A percentile compares a stretch with the other conserved stretches of the same genome.
Conservation (phyloP, 1,140 invertebrate genomes). For the Holotrichia oblita region DNA sequence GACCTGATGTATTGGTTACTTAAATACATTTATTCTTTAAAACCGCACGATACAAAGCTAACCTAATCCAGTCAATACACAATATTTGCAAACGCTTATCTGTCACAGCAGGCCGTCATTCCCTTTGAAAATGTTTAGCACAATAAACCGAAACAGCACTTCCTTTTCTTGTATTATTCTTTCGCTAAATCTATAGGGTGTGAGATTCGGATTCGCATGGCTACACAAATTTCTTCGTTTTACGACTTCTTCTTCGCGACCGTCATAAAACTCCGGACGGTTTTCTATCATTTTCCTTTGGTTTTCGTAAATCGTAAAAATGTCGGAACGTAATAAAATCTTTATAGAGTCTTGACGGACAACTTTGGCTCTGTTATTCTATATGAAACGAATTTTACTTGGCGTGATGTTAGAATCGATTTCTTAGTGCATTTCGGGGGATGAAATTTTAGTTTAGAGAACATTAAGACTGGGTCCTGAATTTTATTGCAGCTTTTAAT, state of each 20-base stretch:
- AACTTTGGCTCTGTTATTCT: too few relatives aligned
- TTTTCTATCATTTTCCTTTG: not conserved
- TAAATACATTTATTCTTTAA: too few relatives aligned
- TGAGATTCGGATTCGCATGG: not conserved
- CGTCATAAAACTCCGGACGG: not conserved
- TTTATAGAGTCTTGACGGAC: not conserved
- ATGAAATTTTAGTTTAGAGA: conserved; percentile 4
- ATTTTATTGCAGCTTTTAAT: not conserved
- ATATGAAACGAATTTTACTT: not conserved
- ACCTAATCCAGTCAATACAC: conserved; percentile 12
- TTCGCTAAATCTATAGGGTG: not conserved
- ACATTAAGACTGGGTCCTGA: not conserved
- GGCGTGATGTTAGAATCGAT: not conserved
- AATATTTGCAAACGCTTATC: conserved; percentile 23
- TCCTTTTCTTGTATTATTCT: not conserved
- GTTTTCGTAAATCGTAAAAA: conserved; percentile 14
- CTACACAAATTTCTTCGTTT: not conserved
- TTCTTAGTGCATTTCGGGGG: not conserved
- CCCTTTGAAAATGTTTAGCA: too few relatives aligned
- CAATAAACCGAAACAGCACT: not conserved
- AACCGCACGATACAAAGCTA: not conserved
- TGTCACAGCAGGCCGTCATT: not conserved
- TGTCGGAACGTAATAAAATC: conserved; percentile 20
- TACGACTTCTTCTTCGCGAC: not conserved
- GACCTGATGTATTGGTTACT: too few relatives aligned